phyloP scores from a whole-genome alignment of 2,888 invertebrate species.

The Drosophila kambysellisi region DNA sequence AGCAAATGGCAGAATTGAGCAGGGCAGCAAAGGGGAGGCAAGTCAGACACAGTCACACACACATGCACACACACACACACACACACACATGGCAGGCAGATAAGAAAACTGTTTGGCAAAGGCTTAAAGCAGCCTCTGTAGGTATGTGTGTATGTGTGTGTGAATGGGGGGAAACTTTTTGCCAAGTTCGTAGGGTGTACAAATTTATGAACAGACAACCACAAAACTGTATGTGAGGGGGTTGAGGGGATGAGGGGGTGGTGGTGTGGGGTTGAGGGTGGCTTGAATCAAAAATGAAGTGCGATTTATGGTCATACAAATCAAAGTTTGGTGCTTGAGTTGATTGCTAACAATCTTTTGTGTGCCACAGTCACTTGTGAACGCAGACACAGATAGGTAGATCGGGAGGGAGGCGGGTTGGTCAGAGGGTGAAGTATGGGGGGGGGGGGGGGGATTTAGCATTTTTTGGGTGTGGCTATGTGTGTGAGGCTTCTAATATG shows the following conservation, averaged over 20 bases:
- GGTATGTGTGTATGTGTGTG: not conserved
- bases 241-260: not conserved
- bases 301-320: constrained; percentile 80
- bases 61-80: constrained; percentile 10
- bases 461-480: constrained; percentile 18
- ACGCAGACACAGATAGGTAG: not conserved
- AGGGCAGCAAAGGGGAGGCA: not conserved
- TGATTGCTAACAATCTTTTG: constrained; percentile 77
- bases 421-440: not conserved
- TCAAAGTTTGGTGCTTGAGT: constrained; percentile 79
- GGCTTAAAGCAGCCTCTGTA: constrained; percentile 55
- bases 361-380: constrained; percentile 24
- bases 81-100: constrained; percentile 41
- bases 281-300: constrained; percentile 78
- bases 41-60: constrained; percentile 5
- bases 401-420: not conserved
- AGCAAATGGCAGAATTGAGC: constrained; percentile 37
- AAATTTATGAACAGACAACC: constrained; percentile 83
- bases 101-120: constrained; percentile 74
- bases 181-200: constrained; percentile 54
- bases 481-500: constrained; percentile 15
- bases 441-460: not conserved
- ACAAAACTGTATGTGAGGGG: constrained; percentile 51
- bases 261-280: not conserved
- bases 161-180: constrained; percentile 46